Evolutionary conservation across 2,888 invertebrate species (phyloP).

Genomic region (Eurytoma californica): DNA sequence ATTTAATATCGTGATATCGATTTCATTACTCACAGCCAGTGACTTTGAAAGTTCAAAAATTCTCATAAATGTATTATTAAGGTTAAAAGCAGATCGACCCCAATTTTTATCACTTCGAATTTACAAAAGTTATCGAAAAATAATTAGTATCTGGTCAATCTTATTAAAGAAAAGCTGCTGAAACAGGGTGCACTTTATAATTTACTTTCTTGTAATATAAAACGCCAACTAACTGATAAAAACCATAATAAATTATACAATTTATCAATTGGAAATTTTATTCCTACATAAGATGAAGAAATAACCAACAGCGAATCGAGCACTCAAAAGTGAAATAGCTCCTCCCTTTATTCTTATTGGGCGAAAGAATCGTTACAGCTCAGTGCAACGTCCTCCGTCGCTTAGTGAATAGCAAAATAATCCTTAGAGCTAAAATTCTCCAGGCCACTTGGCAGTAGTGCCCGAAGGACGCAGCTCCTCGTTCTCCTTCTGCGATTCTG

Average conservation of each 20-base stretch:
- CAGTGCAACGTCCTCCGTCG: constrained; percentile 11
- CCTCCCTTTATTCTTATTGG: neutral
- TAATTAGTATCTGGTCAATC: too few relatives aligned
- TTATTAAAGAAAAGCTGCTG: too few relatives aligned
- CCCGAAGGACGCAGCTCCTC: neutral
- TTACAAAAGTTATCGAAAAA: neutral
- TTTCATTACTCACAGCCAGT: neutral
- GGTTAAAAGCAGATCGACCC: neutral
- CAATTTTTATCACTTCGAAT: neutral
- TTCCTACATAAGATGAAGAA: too few relatives aligned
- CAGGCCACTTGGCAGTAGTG: constrained; percentile 7
- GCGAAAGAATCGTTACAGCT: too few relatives aligned
- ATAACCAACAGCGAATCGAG: too few relatives aligned
- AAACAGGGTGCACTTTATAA: too few relatives aligned
- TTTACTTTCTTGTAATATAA: too few relatives aligned
- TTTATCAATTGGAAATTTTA: too few relatives aligned
- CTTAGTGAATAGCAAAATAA: constrained; percentile 9
- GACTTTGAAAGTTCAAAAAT: constrained; percentile 23
- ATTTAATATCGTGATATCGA: constrained; percentile 11
- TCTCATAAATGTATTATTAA: constrained; percentile 8
- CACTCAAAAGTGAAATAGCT: too few relatives aligned
- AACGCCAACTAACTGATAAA: too few relatives aligned
- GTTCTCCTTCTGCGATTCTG: neutral
- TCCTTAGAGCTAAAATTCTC: constrained; percentile 15
- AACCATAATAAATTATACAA: too few relatives aligned